phyloP scores from a whole-genome alignment of 2,888 invertebrate species.

The Agrochola lota region DNA sequence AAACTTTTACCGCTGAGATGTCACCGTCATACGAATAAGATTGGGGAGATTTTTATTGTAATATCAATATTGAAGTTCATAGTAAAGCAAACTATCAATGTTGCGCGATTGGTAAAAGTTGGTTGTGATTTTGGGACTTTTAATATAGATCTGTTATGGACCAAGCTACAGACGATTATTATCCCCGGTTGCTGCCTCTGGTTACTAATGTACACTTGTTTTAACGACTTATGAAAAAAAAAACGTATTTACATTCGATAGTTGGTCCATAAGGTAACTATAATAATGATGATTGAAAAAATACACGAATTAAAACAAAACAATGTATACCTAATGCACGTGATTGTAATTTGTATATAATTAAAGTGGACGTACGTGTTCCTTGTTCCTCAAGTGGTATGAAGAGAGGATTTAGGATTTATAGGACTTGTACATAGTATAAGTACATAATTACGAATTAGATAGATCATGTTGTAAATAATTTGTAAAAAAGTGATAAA shows the following conservation, averaged over 20 bases:
- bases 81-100: constrained; percentile 8
- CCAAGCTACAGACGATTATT: constrained; percentile 13
- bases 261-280: constrained; percentile 35
- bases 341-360: constrained; percentile 36
- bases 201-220: not conserved
- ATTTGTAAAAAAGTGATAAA: constrained; percentile 56
- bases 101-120: constrained; percentile 25
- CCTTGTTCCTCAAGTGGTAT: constrained; percentile 1
- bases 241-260: not conserved
- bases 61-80: constrained; percentile 5
- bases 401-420: constrained; percentile 5
- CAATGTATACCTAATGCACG: constrained; percentile 4
- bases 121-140: constrained; percentile 46
- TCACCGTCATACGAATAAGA: not conserved
- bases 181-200: not conserved
- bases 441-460: constrained; percentile 48
- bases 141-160: constrained; percentile 32
- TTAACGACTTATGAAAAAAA: not conserved
- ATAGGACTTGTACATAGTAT: constrained; percentile 52
- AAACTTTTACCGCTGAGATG: constrained; percentile 22
- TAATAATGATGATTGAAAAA: constrained; percentile 1
- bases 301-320: constrained; percentile 16
- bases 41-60: not conserved
- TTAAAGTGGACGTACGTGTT: not conserved
- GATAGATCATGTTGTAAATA: constrained; percentile 63